Conservation (phyloP, 2,797 vertebrate genomes). For the Cuniculus paca region DNA sequence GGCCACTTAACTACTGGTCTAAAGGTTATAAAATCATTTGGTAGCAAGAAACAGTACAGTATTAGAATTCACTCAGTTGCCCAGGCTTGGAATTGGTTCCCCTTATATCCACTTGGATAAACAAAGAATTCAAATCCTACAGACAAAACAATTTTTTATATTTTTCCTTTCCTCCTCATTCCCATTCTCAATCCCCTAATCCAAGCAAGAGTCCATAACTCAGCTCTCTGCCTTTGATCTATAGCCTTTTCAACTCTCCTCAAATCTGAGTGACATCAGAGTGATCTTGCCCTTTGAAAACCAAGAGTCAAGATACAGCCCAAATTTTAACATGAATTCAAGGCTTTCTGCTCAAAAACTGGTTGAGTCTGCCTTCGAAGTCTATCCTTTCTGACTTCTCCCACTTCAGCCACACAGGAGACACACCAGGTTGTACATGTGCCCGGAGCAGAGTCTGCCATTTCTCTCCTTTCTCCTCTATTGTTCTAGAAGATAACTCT, state of each 20-base stretch:
- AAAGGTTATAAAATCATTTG: background rate
- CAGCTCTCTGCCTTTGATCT: background rate
- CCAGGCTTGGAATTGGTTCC: constrained; percentile 18
- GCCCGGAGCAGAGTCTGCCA: background rate
- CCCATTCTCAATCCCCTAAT: background rate
- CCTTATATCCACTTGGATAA: background rate
- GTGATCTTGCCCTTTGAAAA: background rate
- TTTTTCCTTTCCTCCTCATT: background rate
- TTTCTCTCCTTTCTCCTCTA: constrained; percentile 29
- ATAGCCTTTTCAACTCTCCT: background rate
- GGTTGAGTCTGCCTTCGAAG: background rate
- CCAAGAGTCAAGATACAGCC: constrained; percentile 4
- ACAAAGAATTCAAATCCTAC: background rate
- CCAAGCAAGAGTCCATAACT: background rate
- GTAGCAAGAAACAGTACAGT: background rate
- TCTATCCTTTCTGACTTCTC: background rate
- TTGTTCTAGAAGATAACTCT: background rate
- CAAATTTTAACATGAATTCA: background rate
- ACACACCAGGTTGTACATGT: background rate
- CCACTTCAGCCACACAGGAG: background rate
- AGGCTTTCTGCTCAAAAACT: background rate
- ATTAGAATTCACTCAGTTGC: background rate
- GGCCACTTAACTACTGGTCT: background rate
- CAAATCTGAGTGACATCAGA: background rate
- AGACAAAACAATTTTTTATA: background rate